These are phyloP conservation scores for Hedya salicella DNA, from an alignment of 2,888 invertebrate genomes.

Conservation along the genomic window DNA sequence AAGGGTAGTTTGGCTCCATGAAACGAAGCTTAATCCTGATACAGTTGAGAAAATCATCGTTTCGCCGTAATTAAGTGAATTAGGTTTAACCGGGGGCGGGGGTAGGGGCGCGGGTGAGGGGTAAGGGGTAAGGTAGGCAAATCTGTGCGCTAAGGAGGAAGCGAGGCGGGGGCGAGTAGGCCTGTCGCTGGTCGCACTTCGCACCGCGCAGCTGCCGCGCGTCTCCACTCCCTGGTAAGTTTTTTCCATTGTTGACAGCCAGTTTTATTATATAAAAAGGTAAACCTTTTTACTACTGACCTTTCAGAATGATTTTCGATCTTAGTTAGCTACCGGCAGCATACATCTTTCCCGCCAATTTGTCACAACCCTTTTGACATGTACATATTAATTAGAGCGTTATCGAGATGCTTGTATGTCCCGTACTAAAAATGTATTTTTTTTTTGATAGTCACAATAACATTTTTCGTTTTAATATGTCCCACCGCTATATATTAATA, in stretches of 20 bases:
- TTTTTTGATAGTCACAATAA: not conserved
- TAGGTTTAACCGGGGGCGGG: conserved; percentile 46
- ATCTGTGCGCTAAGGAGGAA: conserved; percentile 60
- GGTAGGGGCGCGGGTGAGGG: conserved; percentile 49
- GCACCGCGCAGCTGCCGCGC: conserved; percentile 70
- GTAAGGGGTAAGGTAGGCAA: conserved; percentile 66
- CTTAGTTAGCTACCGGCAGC: not conserved
- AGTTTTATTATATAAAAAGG: conserved; percentile 11
- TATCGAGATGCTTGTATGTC: not conserved
- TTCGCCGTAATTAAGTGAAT: conserved; percentile 43
- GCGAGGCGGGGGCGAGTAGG: conserved; percentile 63
- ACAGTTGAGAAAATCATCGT: conserved; percentile 43
- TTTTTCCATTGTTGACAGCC: conserved; percentile 21
- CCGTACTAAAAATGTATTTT: no score
- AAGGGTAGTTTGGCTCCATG: conserved; percentile 16
- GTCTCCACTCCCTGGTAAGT: conserved; percentile 50
- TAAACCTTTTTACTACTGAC: not conserved
- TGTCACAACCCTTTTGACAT: not conserved
- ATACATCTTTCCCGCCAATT: conserved; percentile 2
- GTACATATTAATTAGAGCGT: not conserved
- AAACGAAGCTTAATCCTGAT: conserved; percentile 41
- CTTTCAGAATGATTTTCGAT: not conserved
- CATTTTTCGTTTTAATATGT: not conserved
- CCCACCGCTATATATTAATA: no score
- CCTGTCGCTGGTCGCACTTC: conserved; percentile 67